Conservation (phyloP, 2,797 vertebrate species). For the Sarcophilus harrisii region DNA sequence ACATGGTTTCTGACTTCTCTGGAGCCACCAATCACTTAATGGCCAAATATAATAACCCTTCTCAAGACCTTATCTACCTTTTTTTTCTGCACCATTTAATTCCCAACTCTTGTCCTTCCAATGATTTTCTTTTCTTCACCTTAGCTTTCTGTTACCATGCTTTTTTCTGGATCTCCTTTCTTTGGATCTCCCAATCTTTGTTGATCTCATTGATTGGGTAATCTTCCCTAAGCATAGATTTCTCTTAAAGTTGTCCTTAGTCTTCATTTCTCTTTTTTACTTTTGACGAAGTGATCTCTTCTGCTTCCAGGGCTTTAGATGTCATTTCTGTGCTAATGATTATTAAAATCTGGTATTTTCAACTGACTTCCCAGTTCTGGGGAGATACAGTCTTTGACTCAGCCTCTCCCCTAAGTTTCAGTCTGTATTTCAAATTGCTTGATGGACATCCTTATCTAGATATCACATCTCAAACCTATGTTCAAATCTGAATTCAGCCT, state of each 20-base stretch:
- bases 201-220: neutral
- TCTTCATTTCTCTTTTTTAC: neutral
- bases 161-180: neutral
- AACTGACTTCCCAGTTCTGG: neutral
- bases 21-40: neutral
- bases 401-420: neutral
- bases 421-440: neutral
- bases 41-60: neutral
- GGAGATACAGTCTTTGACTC: neutral
- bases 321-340: neutral
- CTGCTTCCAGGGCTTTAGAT: neutral
- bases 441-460: neutral
- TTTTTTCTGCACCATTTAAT: neutral
- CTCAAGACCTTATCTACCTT: neutral
- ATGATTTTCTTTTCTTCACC: neutral
- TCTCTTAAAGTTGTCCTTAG: neutral
- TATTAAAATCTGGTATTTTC: neutral
- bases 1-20: neutral
- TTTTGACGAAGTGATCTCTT: neutral
- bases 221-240: conserved; percentile 4
- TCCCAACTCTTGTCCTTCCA: neutral
- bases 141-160: neutral
- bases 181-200: neutral
- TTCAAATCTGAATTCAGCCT: neutral
- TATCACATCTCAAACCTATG: neutral